Evolutionary conservation across 1,140 invertebrate species (phyloP).

Genomic region (Brachionus koreanus): DNA sequence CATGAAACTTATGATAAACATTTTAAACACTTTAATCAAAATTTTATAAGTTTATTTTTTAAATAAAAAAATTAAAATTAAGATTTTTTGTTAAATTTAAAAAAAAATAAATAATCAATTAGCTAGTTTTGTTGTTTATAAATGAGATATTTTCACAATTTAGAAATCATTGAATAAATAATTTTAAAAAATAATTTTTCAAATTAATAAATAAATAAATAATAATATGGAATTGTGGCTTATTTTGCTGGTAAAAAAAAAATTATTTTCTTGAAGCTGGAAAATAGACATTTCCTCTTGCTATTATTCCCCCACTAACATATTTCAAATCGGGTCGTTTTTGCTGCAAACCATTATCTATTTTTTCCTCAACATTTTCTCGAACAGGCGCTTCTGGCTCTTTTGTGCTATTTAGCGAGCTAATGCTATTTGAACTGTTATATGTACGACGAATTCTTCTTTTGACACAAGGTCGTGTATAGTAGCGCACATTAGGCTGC

Average conservation of each 20-base stretch:
- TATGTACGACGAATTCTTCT: not conserved
- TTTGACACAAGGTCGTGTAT: not conserved
- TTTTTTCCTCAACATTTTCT: not conserved
- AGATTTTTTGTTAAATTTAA: too few species aligned
- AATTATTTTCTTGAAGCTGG: not conserved
- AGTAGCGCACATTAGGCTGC: not conserved
- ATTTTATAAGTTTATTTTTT: too few species aligned
- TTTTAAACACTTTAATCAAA: too few species aligned
- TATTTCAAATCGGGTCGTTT: constrained; percentile 14
- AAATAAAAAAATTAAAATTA: too few species aligned
- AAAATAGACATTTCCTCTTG: not conserved
- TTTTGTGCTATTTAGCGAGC: not conserved
- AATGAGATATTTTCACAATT: not conserved
- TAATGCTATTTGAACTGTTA: not conserved
- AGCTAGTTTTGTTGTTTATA: not conserved
- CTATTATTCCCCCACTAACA: not conserved
- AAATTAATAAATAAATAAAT: not conserved
- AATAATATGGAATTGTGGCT: not conserved
- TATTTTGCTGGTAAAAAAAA: not conserved
- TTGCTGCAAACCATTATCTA: not conserved
- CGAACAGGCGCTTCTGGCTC: not conserved
- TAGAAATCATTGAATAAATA: not conserved
- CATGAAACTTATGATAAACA: too few species aligned
- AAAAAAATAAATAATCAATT: not conserved
- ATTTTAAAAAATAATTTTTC: not conserved